phyloP scores from a whole-genome alignment of 2,888 invertebrate genomes.

The Eupsilia transversa region DNA sequence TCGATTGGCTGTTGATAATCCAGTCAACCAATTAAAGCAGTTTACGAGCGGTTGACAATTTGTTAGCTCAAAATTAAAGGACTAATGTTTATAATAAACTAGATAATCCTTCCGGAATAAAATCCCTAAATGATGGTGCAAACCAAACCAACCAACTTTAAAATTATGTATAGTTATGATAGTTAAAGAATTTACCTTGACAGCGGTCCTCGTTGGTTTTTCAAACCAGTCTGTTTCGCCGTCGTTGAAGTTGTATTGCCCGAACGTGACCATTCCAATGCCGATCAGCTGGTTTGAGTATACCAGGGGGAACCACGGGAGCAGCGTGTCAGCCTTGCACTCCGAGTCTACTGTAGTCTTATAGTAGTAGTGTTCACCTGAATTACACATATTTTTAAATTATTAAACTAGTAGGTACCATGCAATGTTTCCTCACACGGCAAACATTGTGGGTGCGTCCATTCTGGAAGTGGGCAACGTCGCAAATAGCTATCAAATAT shows the following conservation, averaged over 20 bases:
- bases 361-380: conserved; percentile 58
- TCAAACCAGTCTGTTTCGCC: conserved; percentile 52
- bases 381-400: not conserved
- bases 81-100: too few species aligned
- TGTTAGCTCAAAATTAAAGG: too few species aligned
- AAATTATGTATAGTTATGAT: too few species aligned
- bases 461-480: too few species aligned
- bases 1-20: too few species aligned
- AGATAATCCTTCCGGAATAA: too few species aligned
- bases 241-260: conserved; percentile 11
- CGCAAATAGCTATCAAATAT: too few species aligned
- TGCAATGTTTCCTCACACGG: not conserved
- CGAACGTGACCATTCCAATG: conserved; percentile 39
- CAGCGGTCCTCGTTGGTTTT: conserved; percentile 16
- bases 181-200: conserved; percentile 34
- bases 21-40: too few species aligned
- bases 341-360: conserved; percentile 25
- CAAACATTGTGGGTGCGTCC: not conserved
- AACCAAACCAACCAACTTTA: too few species aligned
- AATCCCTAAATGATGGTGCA: too few species aligned
- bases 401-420: not conserved
- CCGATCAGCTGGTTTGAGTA: conserved; percentile 47
- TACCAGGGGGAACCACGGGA: conserved; percentile 55
- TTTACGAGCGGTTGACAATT: too few species aligned
- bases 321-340: conserved; percentile 40